A percentile compares a stretch with the other conserved stretches of the same genome.
These are phyloP conservation scores for Macrosiphum euphorbiae DNA, from an alignment of 2,888 invertebrate species.

Conservation along the genomic window DNA sequence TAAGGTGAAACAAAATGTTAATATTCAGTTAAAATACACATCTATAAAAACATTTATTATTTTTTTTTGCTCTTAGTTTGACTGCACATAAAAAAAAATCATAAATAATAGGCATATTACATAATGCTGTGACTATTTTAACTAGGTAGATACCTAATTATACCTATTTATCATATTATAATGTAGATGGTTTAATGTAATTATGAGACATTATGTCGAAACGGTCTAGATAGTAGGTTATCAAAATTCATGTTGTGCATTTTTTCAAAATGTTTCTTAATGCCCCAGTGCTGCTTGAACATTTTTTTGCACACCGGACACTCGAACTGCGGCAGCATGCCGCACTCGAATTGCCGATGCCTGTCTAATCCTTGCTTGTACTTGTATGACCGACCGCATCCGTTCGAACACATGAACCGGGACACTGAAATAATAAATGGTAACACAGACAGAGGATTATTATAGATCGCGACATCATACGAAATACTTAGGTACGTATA, in stretches of 20 bases:
- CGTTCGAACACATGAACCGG: background rate
- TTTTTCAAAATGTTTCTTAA: background rate
- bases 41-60: background rate
- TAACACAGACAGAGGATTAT: background rate
- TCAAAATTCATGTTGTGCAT: background rate
- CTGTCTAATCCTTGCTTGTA: background rate
- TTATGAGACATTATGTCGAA: background rate
- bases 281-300: background rate
- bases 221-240: background rate
- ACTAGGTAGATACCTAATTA: background rate
- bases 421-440: background rate
- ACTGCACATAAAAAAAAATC: background rate
- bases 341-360: background rate
- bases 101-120: background rate
- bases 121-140: background rate
- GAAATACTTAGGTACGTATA: no score
- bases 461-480: background rate
- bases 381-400: background rate
- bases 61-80: background rate
- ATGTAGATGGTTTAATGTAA: background rate
- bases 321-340: background rate
- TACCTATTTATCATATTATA: background rate
- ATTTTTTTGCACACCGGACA: background rate
- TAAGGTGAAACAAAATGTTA: background rate
- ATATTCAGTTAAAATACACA: background rate